A percentile compares a stretch with the other conserved stretches of the same genome.
These are phyloP conservation scores for Hermodice carunculata DNA, from an alignment of 2,888 invertebrate species.

Conservation along the genomic window DNA sequence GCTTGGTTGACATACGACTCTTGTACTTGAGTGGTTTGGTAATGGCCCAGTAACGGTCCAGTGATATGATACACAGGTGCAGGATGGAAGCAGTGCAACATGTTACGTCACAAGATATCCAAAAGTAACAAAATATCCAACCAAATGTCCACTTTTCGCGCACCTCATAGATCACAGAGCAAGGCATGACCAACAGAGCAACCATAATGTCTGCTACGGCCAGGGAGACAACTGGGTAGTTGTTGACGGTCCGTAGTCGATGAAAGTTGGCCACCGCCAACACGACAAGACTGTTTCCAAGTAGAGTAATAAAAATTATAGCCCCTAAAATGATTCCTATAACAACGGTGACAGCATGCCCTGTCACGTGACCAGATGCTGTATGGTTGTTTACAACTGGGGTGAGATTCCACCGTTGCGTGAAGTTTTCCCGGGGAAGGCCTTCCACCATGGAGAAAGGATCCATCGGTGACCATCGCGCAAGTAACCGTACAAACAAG, in stretches of 20 bases:
- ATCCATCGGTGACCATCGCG: too few species aligned
- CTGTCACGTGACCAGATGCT: too few species aligned
- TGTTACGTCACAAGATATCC: constrained; percentile 67
- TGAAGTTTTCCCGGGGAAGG: too few species aligned
- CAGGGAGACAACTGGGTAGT: constrained; percentile 58
- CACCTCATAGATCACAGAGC: constrained; percentile 56
- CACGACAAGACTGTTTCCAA: constrained; percentile 63
- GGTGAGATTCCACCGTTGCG: too few species aligned
- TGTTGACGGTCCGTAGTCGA: constrained; percentile 59
- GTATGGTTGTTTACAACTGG: too few species aligned
- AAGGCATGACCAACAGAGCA: constrained; percentile 65
- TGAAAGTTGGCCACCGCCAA: constrained; percentile 56
- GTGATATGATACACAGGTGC: constrained; percentile 62
- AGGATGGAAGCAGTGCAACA: constrained; percentile 67
- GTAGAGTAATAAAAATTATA: constrained; percentile 44
- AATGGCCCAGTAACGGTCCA: constrained; percentile 63
- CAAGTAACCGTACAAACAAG: too few species aligned
- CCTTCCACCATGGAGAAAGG: too few species aligned
- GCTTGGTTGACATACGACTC: constrained; percentile 48
- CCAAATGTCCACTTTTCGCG: constrained; percentile 58
- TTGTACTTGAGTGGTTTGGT: constrained; percentile 60
- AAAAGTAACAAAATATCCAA: constrained; percentile 60
- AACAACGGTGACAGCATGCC: too few species aligned
- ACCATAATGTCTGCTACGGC: constrained; percentile 65
- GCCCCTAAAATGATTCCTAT: constrained; percentile 22